phyloP scores from a whole-genome alignment of 1,140 invertebrate species.

The Drosophila orosa region DNA sequence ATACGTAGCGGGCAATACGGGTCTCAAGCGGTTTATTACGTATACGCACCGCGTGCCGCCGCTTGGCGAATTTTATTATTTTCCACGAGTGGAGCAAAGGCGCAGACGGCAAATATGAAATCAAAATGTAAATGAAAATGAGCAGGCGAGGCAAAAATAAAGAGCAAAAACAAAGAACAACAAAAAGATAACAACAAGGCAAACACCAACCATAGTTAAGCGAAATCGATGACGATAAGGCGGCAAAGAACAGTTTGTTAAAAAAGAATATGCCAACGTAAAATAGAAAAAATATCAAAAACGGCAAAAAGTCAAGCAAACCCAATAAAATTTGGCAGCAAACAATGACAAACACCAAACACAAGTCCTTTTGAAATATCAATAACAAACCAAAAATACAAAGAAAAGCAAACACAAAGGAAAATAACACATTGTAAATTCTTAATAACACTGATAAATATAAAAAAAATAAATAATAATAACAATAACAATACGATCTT shows the following conservation, averaged over 20 bases:
- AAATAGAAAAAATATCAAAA: neutral
- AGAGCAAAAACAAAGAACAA: conserved; percentile 20
- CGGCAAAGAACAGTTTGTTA: conserved; percentile 36
- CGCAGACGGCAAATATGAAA: conserved; percentile 64
- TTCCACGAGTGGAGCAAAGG: conserved; percentile 52
- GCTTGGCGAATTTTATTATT: conserved; percentile 60
- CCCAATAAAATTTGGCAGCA: neutral
- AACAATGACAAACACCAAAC: neutral
- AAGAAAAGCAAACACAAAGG: conserved; percentile 10
- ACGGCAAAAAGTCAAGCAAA: neutral
- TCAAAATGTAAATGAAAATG: conserved; percentile 75
- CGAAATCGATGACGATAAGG: conserved; percentile 47
- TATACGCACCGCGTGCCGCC: conserved; percentile 68
- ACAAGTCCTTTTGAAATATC: conserved; percentile 1
- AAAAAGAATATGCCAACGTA: conserved; percentile 8
- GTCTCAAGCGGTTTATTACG: conserved; percentile 60
- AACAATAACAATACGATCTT: conserved; percentile 26
- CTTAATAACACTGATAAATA: neutral
- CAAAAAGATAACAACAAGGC: conserved; percentile 29
- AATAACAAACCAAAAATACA: conserved; percentile 6
- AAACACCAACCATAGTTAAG: conserved; percentile 29
- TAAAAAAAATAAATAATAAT: conserved; percentile 21
- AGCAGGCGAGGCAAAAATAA: conserved; percentile 26
- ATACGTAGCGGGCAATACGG: conserved; percentile 44
- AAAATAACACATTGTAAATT: conserved; percentile 19